These are phyloP conservation scores for Oxygymnocypris stewartii DNA, from an alignment of 2,113 vertebrate genomes.

Conservation along the genomic window DNA sequence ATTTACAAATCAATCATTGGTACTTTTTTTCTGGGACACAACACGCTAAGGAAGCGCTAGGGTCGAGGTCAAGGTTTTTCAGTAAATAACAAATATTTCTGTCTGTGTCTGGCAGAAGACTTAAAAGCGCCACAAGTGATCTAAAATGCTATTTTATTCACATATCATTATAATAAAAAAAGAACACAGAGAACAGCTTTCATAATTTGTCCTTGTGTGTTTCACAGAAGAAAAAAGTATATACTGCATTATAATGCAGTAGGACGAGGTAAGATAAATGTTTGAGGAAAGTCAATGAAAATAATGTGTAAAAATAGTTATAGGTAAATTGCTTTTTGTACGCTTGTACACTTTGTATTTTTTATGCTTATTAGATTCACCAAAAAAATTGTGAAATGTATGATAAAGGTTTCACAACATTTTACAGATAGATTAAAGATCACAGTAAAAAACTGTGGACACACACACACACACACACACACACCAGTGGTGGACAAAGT, in stretches of 20 bases:
- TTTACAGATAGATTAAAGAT: too few relatives aligned
- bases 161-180: too few relatives aligned
- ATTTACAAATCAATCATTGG: background rate
- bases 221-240: background rate
- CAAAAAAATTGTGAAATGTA: too few relatives aligned
- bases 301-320: background rate
- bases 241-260: background rate
- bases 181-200: background rate
- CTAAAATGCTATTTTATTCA: background rate
- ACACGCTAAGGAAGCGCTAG: background rate
- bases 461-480: too few relatives aligned
- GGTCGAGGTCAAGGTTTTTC: background rate
- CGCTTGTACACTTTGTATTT: background rate
- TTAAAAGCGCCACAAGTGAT: too few relatives aligned
- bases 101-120: background rate
- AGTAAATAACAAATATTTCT: background rate
- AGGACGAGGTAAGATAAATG: background rate
- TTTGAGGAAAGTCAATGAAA: background rate
- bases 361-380: background rate
- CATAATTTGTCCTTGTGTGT: background rate
- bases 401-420: too few relatives aligned
- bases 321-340: background rate
- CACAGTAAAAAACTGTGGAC: too few relatives aligned
- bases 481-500: too few relatives aligned
- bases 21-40: background rate